These are phyloP conservation scores for Lampris megalopsis DNA, from an alignment of 2,113 vertebrate genomes.

Conservation along the genomic window DNA sequence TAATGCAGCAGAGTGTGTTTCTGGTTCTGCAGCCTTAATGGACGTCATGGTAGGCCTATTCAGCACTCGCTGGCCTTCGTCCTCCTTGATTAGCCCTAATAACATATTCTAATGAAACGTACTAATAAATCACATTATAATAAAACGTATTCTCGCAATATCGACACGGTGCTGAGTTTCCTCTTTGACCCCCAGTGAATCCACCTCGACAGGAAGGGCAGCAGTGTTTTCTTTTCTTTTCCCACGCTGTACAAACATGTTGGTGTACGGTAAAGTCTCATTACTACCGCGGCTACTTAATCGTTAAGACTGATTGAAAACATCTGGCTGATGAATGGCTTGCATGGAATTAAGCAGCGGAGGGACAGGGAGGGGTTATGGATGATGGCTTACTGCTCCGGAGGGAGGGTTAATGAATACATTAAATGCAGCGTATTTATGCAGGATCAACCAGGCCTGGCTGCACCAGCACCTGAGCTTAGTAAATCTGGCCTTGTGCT, in stretches of 20 bases:
- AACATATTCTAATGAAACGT: too few relatives aligned
- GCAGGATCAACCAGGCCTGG: constrained; percentile 34
- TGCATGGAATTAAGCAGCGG: constrained; percentile 77
- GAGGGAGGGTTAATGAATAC: constrained; percentile 54
- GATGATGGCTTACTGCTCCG: constrained; percentile 58
- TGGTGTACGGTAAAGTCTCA: constrained; percentile 72
- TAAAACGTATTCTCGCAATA: constrained; percentile 45
- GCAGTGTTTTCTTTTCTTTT: background rate
- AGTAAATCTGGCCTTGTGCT: background rate
- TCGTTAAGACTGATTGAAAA: constrained; percentile 72
- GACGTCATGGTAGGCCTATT: background rate
- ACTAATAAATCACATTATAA: too few relatives aligned
- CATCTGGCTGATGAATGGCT: constrained; percentile 79
- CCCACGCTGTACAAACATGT: constrained; percentile 53
- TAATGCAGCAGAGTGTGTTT: background rate
- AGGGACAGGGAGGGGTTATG: constrained; percentile 64
- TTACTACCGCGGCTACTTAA: constrained; percentile 75
- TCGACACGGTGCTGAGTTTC: constrained; percentile 53
- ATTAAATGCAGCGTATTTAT: constrained; percentile 65
- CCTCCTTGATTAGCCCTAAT: constrained; percentile 28
- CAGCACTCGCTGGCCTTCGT: background rate
- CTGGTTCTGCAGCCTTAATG: constrained; percentile 6
- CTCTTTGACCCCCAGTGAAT: constrained; percentile 61
- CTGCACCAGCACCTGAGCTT: constrained; percentile 20
- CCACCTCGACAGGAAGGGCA: constrained; percentile 37